Evolutionary conservation across 2,797 vertebrate genomes (phyloP), one percentile per base, ranked within the genome.

Genomic region (Gymnoscopelus braueri): DNA sequence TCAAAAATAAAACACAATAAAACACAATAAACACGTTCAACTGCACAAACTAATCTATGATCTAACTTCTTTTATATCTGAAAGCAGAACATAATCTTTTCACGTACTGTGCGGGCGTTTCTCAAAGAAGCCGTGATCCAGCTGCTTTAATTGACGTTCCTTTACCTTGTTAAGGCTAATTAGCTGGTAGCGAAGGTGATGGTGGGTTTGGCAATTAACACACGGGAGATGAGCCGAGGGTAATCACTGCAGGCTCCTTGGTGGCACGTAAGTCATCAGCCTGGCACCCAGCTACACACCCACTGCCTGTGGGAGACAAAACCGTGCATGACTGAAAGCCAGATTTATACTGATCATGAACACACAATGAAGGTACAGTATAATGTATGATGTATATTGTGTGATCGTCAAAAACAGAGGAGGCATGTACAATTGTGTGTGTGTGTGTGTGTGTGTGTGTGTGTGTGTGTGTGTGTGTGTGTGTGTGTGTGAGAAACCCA

Each of bases 161-260:
- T 65, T 86, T 74, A 72, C 75, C 65, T 83, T 73, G 84, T 84
- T 87, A 86, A 66, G 74, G 75, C 87, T 85, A 89, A 93, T 91
- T 87, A 89, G 93, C 94, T 91, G 84, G 87, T 89, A 93, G 93
- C 87, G 90, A 95, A 95, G 95, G 95, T 95, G 94, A 95, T 87
- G 94, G 92, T 92, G 94, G 92, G 91, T 82, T 84, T 94, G 91
- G 88, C 95, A 97, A 97, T 97, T 97, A 96, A 94, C 91, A 87
- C 94, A 91, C 93, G 91, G 90, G 90, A 95, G 94, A 93, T 92
- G 89, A 91, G 94, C 92, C 92, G 92, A 87, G 90, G 92, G 94
- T 97, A 98, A 97, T 97, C 91, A 95, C 90, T 92, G 92, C 88
- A 87, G 92, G 94, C 93, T 94, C 91, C 91, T 91, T 74, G 84